Evolutionary conservation across 2,113 vertebrate species (phyloP).

Genomic region (Bos indicus): DNA sequence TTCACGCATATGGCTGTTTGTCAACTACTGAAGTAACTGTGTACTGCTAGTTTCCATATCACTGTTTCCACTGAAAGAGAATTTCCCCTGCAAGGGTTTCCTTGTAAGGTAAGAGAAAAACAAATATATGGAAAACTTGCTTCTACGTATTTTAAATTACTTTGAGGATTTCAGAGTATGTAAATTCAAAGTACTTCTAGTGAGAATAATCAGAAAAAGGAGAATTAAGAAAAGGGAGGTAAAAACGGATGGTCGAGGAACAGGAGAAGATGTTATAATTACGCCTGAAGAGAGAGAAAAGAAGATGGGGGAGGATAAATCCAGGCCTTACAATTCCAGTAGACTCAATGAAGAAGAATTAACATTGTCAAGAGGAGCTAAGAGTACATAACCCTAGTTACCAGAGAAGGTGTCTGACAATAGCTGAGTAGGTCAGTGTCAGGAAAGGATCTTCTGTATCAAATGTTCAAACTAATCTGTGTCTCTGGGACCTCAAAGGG

Average conservation of each 20-base stretch:
- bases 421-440: not conserved
- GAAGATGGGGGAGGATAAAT: not conserved
- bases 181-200: not conserved
- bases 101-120: not conserved
- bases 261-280: not conserved
- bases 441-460: not conserved
- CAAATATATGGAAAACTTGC: not conserved
- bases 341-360: not conserved
- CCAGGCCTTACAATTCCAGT: not conserved
- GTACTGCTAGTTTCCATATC: not conserved
- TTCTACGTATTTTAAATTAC: not conserved
- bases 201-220: not conserved
- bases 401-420: not conserved
- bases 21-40: not conserved
- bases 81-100: not conserved
- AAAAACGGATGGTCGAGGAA: not conserved
- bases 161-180: not conserved
- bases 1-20: not conserved
- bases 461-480: not conserved
- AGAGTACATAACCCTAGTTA: not conserved
- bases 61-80: not conserved
- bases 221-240: not conserved
- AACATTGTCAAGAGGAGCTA: not conserved
- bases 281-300: not conserved
- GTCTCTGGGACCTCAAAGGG: not conserved